Conservation (phyloP, 2,113 vertebrate species). For the Sebastes fasciatus region DNA sequence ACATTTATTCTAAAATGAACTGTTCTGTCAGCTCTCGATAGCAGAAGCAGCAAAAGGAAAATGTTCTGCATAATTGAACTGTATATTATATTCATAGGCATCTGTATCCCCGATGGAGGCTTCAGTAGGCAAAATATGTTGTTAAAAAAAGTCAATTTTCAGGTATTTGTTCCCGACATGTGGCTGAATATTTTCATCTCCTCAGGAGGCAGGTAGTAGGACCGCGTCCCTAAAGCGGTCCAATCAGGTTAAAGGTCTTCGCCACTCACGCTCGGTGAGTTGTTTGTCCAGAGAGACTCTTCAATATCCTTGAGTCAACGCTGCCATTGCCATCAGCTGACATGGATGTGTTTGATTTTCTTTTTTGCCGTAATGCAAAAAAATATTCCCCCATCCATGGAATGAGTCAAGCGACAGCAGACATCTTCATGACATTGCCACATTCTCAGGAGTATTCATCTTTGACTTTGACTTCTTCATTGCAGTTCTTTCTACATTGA, state of each 20-base stretch:
- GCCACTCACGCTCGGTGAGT: conserved; percentile 85
- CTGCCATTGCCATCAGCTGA: conserved; percentile 69
- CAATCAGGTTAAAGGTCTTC: conserved; percentile 85
- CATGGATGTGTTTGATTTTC: conserved; percentile 53
- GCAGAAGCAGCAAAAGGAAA: conserved; percentile 1
- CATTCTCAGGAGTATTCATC: conserved; percentile 33
- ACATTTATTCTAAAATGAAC: background rate
- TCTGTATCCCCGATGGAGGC: background rate
- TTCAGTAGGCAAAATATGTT: background rate
- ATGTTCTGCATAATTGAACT: conserved; percentile 2
- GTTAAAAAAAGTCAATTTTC: conserved; percentile 9
- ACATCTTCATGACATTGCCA: conserved; percentile 71
- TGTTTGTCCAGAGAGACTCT: conserved; percentile 53
- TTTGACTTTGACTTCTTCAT: conserved; percentile 35
- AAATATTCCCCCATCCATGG: conserved; percentile 64
- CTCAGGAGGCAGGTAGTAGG: conserved; percentile 86
- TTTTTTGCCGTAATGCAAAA: conserved; percentile 49
- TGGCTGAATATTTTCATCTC: conserved; percentile 74
- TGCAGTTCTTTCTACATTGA: conserved; percentile 17
- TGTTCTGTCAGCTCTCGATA: conserved; percentile 18
- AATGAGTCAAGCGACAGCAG: conserved; percentile 46
- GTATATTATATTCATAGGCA: background rate
- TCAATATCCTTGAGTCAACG: conserved; percentile 44
- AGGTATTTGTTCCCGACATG: conserved; percentile 53
- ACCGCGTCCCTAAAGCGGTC: conserved; percentile 83